Evolutionary conservation across 1,140 invertebrate species (phyloP).

Genomic region (Drosophila burlai): DNA sequence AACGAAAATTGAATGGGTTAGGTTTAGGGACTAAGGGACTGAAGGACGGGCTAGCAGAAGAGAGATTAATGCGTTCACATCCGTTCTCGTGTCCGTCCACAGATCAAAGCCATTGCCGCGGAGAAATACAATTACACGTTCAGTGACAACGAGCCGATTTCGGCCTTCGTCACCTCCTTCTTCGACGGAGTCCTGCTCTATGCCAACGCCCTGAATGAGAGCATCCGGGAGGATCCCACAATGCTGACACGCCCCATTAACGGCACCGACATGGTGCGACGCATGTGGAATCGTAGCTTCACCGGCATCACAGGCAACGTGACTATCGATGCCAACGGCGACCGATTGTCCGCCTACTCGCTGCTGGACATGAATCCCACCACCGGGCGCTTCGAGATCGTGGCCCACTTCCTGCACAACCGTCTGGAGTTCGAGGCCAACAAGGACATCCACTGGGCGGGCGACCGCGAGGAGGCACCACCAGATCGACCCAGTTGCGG

Average conservation of each 20-base stretch:
- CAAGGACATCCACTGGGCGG: constrained; percentile 94
- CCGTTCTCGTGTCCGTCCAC: constrained; percentile 31
- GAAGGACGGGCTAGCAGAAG: neutral
- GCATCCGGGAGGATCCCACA: constrained; percentile 88
- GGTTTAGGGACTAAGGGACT: neutral
- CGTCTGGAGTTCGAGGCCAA: constrained; percentile 89
- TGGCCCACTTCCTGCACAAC: constrained; percentile 82
- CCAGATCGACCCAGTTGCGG: constrained; percentile 95
- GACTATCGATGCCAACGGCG: constrained; percentile 95
- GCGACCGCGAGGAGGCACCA: constrained; percentile 90
- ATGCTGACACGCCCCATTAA: constrained; percentile 87
- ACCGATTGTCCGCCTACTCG: constrained; percentile 95
- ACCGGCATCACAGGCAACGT: constrained; percentile 96
- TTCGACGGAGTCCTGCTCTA: constrained; percentile 98
- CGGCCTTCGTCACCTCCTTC: constrained; percentile 96
- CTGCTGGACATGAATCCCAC: constrained; percentile 94
- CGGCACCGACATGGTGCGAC: constrained; percentile 89
- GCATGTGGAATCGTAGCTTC: constrained; percentile 95
- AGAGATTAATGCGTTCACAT: constrained; percentile 47
- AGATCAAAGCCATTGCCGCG: constrained; percentile 92
- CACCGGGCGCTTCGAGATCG: constrained; percentile 92
- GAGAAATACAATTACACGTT: constrained; percentile 93
- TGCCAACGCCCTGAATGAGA: constrained; percentile 95
- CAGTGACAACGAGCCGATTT: constrained; percentile 90
- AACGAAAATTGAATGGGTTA: neutral